These are phyloP conservation scores for Percopsis omiscomaycus DNA, from an alignment of 2,797 vertebrate species.

Conservation along the genomic window DNA sequence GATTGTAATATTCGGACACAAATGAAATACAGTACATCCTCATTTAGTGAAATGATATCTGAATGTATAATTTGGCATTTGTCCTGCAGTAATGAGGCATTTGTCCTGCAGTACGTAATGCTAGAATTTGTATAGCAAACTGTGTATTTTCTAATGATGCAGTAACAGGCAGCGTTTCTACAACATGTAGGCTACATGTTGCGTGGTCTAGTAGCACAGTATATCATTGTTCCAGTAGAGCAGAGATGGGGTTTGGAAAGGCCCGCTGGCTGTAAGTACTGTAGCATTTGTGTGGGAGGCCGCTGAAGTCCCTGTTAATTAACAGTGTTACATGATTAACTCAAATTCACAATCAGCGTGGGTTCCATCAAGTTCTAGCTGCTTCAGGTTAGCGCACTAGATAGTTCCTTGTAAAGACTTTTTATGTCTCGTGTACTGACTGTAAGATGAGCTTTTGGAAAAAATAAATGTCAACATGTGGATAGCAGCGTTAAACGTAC, in stretches of 20 bases:
- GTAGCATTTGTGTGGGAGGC: conserved; percentile 75
- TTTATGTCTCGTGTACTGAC: not conserved
- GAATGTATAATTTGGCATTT: too few species aligned
- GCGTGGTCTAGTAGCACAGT: conserved; percentile 47
- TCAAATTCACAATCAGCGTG: conserved; percentile 49
- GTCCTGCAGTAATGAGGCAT: too few species aligned
- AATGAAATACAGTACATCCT: too few species aligned
- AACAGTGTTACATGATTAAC: conserved; percentile 66
- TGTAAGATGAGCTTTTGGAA: not conserved
- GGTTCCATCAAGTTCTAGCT: conserved; percentile 49
- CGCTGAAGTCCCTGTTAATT: conserved; percentile 72
- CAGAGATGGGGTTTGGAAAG: conserved; percentile 63
- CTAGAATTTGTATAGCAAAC: too few species aligned
- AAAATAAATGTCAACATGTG: not conserved
- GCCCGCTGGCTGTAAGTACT: conserved; percentile 69
- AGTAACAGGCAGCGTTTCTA: conserved; percentile 20
- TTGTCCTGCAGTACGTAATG: too few species aligned
- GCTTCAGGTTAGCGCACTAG: conserved; percentile 45
- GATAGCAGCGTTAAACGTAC: not conserved
- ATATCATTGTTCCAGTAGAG: conserved; percentile 41
- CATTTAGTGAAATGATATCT: too few species aligned
- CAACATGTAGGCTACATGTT: conserved; percentile 18
- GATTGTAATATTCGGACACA: too few species aligned
- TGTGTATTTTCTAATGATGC: too few species aligned
- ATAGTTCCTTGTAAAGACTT: conserved; percentile 16